These are phyloP conservation scores for Apis laboriosa DNA, from an alignment of 1,140 invertebrate genomes.

Conservation along the genomic window DNA sequence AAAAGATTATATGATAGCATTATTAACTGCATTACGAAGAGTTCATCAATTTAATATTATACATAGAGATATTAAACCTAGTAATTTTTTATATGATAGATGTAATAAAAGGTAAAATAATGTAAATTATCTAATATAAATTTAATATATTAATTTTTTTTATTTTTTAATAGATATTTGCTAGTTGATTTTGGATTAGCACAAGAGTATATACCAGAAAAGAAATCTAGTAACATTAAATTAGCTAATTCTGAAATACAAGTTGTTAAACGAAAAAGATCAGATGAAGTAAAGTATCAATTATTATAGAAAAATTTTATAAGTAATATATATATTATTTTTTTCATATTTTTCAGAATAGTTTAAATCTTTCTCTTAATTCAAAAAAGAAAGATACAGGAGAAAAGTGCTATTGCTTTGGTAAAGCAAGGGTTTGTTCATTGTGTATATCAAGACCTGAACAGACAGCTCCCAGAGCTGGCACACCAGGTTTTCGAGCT, in stretches of 20 bases:
- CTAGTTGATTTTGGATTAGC: constrained; percentile 96
- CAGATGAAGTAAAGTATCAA: constrained; percentile 70
- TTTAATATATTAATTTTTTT: constrained; percentile 1
- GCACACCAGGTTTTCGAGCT: constrained; percentile 94
- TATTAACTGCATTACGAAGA: constrained; percentile 88
- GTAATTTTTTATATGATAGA: constrained; percentile 94
- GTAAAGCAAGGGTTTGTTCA: constrained; percentile 84
- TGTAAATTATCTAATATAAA: background rate
- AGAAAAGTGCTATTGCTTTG: constrained; percentile 84
- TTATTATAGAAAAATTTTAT: constrained; percentile 21
- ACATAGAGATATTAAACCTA: constrained; percentile 96
- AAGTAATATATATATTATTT: background rate
- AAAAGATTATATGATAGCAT: constrained; percentile 90
- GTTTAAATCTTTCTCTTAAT: constrained; percentile 58
- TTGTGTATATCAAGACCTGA: constrained; percentile 83
- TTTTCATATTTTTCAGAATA: constrained; percentile 67
- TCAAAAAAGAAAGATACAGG: constrained; percentile 57
- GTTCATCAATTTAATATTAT: constrained; percentile 94
- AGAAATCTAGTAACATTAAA: constrained; percentile 49
- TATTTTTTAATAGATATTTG: constrained; percentile 81
- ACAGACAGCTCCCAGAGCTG: constrained; percentile 89
- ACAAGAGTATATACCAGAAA: constrained; percentile 79
- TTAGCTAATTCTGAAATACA: constrained; percentile 29
- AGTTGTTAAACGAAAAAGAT: constrained; percentile 70
- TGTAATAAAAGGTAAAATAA: constrained; percentile 84